Conservation (phyloP, 2,797 vertebrate species). For the Gallinago stenura region DNA sequence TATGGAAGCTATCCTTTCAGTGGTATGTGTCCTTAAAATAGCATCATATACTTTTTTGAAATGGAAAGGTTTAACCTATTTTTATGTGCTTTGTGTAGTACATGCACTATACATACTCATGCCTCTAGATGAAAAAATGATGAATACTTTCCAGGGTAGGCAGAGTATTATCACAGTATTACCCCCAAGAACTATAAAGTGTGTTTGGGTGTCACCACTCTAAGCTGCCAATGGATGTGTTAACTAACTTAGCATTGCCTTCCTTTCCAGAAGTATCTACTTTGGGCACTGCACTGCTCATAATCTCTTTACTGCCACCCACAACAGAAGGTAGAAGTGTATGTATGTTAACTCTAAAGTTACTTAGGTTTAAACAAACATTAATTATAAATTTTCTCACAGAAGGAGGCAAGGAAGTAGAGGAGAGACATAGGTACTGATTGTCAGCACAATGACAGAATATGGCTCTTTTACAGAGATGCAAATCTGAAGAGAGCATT, state of each 20-base stretch:
- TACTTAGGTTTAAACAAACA: background rate
- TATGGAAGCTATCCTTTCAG: background rate
- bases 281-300: background rate
- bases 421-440: background rate
- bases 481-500: background rate
- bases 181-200: background rate
- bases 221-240: background rate
- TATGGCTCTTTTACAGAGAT: background rate
- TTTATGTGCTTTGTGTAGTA: background rate
- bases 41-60: background rate
- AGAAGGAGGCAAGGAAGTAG: background rate
- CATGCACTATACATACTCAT: background rate
- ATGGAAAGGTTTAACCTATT: background rate
- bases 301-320: background rate
- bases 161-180: background rate
- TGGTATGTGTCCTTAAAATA: background rate
- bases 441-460: background rate
- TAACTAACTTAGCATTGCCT: background rate
- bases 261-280: background rate
- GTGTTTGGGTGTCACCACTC: background rate
- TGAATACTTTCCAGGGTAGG: background rate
- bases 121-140: background rate
- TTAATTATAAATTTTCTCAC: background rate
- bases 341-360: background rate
- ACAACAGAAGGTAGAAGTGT: background rate